Evolutionary conservation across 2,797 vertebrate genomes (phyloP).

Genomic region (Stomatorhinus walkeri): DNA sequence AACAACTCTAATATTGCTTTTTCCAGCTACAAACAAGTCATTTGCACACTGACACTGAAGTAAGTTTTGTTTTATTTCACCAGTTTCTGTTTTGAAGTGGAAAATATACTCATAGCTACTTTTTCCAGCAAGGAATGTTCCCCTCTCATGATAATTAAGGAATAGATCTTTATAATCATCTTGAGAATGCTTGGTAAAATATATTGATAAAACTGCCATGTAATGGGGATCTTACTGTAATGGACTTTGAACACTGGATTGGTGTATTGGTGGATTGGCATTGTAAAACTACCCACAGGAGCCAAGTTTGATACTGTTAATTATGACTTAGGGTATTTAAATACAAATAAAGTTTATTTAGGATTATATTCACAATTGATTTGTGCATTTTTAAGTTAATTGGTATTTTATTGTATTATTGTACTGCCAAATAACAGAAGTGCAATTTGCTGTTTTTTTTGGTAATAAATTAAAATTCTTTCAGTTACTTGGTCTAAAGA

Average conservation of each 20-base stretch:
- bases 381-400: slow-evolving; percentile 33
- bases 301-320: slow-evolving; percentile 46
- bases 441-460: slow-evolving; percentile 52
- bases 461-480: not conserved
- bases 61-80: not conserved
- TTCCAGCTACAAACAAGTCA: not conserved
- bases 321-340: slow-evolving; percentile 13
- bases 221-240: slow-evolving; percentile 52
- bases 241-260: slow-evolving; percentile 58
- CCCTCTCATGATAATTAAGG: not conserved
- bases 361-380: slow-evolving; percentile 22
- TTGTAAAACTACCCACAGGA: slow-evolving; percentile 22
- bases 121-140: not conserved
- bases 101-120: not conserved
- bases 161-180: not conserved
- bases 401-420: slow-evolving; percentile 35
- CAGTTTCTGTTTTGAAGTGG: not conserved
- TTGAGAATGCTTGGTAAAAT: slow-evolving; percentile 11
- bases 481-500: not conserved
- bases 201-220: not conserved
- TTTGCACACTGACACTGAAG: not conserved
- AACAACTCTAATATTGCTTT: not conserved
- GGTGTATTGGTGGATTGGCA: slow-evolving; percentile 37
- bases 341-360: slow-evolving; percentile 25
- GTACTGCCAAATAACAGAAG: slow-evolving; percentile 53